phyloP scores from a whole-genome alignment of 2,113 vertebrate genomes.

The Vidua macroura region DNA sequence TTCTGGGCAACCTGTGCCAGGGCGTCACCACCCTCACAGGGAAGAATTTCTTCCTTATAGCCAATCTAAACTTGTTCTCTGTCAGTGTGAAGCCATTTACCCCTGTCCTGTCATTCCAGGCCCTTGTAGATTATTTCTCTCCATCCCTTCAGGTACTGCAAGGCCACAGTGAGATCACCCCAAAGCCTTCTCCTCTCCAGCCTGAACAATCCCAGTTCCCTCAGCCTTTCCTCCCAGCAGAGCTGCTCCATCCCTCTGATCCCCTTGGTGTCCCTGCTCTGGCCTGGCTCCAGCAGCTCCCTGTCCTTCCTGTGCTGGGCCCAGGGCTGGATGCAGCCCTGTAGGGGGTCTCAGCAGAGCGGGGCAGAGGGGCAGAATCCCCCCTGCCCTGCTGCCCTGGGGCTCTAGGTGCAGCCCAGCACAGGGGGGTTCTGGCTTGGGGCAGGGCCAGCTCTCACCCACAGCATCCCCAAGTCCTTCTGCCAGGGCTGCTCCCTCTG shows the following conservation, averaged over 20 bases:
- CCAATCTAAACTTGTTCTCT: neutral
- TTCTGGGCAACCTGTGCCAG: neutral
- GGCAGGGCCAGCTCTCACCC: neutral
- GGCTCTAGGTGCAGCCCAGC: neutral
- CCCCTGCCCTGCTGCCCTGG: no score
- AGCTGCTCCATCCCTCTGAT: no score
- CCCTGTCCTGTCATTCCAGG: neutral
- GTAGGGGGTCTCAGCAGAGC: no score
- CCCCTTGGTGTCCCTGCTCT: no score
- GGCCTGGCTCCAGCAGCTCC: no score
- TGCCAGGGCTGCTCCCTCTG: neutral
- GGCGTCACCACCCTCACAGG: neutral
- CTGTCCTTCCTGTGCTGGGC: no score
- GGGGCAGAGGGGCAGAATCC: no score
- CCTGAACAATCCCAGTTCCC: neutral
- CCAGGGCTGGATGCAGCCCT: no score
- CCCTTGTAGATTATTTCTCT: neutral
- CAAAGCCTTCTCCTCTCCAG: neutral
- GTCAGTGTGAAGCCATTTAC: neutral
- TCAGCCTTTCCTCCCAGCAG: no score
- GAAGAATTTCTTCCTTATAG: fast-evolving
- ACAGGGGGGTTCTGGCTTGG: neutral
- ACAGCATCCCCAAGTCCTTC: neutral
- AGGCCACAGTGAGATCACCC: neutral
- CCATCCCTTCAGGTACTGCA: neutral